Base-by-base conservation (phyloP, 2,797 vertebrate species). In the Lagodon rhomboides region DNA sequence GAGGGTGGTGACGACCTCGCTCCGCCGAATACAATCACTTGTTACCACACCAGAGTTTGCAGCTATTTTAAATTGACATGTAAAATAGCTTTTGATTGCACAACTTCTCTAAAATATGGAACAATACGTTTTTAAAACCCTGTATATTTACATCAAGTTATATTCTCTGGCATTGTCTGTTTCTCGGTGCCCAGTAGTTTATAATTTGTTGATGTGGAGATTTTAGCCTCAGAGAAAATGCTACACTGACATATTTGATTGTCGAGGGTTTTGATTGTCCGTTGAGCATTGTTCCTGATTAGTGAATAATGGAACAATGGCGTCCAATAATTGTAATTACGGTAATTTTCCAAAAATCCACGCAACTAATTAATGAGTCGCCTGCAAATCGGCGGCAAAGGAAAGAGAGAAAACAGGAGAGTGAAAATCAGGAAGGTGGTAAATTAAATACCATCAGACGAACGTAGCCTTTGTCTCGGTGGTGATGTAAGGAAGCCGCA, bases 251-350 rank as follows among this genome's bases (percentile, higher is more conserved):
- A 7, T 23, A 11, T 66, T 25, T 4, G 18, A 41, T 63, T n/a
- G 55, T 66, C 38, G 34, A 3, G 46, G 68, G 63, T 49, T 78
- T 50, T 86, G 82, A 89, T 61, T 71, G 82, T 74, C 67, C 23
- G 25, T 25, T 43, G 51, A 68, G 82, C 47, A 30, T 47, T 16
- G 58, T 60, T 73, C 79, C 22, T 87, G 86, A 91, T 92, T 80
- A 83, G 74, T 59, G 44, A 85, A 76, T 78, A 90, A 89, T 62
- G 49, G 67, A 60, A 88, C 75, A 80, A 76, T 16, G 68, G 50
- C 1, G 47, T 56, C 85, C 67, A 75, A 82, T 77, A 85, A 87
- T 73, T 83, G 79, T 86, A 77, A 93, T 88, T 79, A 92, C 20
- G 4, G 55, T 73, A 38, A 87, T 89, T 85, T 87, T 74, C 73